A percentile compares a stretch with the other conserved stretches of the same genome.
Conservation (phyloP, 2,888 invertebrate genomes). For the Druceiella hillmani region DNA sequence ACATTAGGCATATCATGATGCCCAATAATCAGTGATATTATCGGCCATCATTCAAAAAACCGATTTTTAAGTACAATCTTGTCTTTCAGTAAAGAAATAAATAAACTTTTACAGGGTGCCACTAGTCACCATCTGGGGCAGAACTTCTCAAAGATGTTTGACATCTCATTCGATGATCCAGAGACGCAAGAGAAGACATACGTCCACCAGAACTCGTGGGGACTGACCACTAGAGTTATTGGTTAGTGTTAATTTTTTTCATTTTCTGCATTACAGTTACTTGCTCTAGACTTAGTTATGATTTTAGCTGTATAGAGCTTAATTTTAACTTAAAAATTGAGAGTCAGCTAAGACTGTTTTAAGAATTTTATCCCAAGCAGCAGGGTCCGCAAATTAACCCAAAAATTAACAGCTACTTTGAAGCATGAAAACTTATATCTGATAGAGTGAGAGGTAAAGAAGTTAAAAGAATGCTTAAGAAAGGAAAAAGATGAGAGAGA, state of each 20-base stretch:
- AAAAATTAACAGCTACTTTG: too few relatives aligned
- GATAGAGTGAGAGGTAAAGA: too few relatives aligned
- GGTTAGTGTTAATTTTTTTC: conserved; percentile 56
- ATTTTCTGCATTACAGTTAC: neutral
- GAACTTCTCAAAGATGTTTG: conserved; percentile 99
- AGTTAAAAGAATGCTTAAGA: too few relatives aligned
- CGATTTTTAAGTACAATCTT: too few relatives aligned
- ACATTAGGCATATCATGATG: too few relatives aligned
- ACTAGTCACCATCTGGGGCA: conserved; percentile 99
- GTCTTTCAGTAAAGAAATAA: too few relatives aligned
- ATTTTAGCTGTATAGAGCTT: neutral
- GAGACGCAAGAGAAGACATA: conserved; percentile 82
- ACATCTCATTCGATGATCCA: conserved; percentile 91
- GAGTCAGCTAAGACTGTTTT: too few relatives aligned
- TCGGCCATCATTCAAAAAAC: too few relatives aligned
- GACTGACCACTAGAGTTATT: conserved; percentile 93
- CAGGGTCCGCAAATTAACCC: too few relatives aligned
- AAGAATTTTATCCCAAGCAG: neutral
- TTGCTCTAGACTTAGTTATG: conserved; percentile 1
- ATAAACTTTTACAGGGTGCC: conserved; percentile 59
- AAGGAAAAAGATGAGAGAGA: too few relatives aligned
- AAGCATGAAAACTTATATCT: too few relatives aligned
- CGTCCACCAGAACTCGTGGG: conserved; percentile 98
- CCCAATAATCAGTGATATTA: too few relatives aligned
- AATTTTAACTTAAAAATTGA: neutral